Percentiles rank a stretch among this genome's conserved stretches.
Conservation (phyloP, 2,888 invertebrate genomes). For the Bombylius major region DNA sequence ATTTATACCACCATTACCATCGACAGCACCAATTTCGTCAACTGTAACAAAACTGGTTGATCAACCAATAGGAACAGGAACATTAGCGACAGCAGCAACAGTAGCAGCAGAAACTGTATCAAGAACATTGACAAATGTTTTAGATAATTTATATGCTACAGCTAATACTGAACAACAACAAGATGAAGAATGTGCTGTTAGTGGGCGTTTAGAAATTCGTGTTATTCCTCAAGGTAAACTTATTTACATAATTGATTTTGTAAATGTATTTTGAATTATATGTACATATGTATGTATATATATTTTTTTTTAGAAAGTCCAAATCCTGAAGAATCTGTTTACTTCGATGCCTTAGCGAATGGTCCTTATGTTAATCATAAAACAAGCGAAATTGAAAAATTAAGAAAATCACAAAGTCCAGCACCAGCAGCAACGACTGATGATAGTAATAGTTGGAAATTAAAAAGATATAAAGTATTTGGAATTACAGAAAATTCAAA, state of each 20-base stretch:
- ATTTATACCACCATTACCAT: constrained; percentile 17
- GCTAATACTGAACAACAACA: constrained; percentile 11
- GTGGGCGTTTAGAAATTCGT: constrained; percentile 70
- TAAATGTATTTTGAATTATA: neutral
- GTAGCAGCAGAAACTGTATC: constrained; percentile 14
- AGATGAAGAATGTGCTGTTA: constrained; percentile 48
- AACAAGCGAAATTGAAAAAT: neutral
- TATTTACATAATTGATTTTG: neutral
- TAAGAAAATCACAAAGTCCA: neutral
- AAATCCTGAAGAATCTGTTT: constrained; percentile 62
- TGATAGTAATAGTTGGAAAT: constrained; percentile 1
- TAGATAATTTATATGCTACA: neutral
- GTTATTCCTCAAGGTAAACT: constrained; percentile 44
- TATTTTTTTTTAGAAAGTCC: constrained; percentile 35
- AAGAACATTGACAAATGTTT: constrained; percentile 10
- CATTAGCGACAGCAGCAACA: constrained; percentile 6
- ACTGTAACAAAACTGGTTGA: constrained; percentile 6
- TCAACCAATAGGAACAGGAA: neutral
- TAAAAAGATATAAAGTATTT: constrained; percentile 5
- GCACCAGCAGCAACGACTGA: neutral
- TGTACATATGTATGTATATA: too few species aligned
- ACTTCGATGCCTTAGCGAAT: constrained; percentile 69
- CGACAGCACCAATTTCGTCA: constrained; percentile 13
- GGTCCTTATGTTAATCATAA: constrained; percentile 26
- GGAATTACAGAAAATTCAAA: too few species aligned